Evolutionary conservation across 1,140 invertebrate genomes (phyloP).

Genomic region (Lamellibrachia luymesi): DNA sequence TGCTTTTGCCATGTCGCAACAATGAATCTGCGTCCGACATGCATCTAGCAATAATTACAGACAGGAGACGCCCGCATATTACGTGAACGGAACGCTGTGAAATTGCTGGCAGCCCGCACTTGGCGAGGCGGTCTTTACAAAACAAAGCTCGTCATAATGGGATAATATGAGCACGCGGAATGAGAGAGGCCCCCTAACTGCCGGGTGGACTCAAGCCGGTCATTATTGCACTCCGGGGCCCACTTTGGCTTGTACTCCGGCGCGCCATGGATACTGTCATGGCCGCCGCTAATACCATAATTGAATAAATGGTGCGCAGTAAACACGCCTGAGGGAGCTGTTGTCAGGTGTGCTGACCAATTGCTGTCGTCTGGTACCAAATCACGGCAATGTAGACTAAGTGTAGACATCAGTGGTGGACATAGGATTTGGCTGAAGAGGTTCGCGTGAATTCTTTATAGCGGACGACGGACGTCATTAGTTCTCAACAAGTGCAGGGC

Average conservation of each 20-base stretch:
- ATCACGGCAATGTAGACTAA: no score
- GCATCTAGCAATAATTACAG: neutral
- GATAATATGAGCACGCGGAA: neutral
- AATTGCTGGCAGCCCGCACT: neutral
- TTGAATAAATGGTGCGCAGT: neutral
- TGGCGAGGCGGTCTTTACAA: neutral
- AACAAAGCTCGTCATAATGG: constrained; percentile 4
- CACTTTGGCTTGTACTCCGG: neutral
- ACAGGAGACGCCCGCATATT: neutral
- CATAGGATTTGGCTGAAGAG: no score
- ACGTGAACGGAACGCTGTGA: neutral
- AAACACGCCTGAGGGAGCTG: neutral
- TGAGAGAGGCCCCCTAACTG: neutral
- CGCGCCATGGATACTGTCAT: neutral
- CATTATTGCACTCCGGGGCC: neutral
- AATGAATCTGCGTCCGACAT: neutral
- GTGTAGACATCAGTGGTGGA: no score
- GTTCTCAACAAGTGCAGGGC: no score
- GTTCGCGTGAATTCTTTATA: no score
- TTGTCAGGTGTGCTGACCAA: neutral
- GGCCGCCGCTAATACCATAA: neutral
- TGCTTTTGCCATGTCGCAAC: neutral
- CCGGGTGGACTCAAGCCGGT: neutral
- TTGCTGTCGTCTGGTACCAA: no score
- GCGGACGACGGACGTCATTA: no score